These are phyloP conservation scores for Hemitrygon akajei DNA, from an alignment of 2,797 vertebrate genomes.

Conservation along the genomic window DNA sequence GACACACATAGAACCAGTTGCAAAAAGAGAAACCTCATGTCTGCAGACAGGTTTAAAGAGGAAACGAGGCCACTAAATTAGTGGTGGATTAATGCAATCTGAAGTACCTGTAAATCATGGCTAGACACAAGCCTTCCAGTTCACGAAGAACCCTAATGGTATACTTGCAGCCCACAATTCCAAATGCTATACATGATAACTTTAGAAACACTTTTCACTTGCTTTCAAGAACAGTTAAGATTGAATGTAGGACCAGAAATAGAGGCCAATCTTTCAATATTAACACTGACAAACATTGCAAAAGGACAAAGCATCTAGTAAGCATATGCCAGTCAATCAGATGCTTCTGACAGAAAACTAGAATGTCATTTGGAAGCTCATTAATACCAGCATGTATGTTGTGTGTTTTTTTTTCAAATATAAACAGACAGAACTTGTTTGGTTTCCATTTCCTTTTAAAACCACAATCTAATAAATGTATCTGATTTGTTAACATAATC, in stretches of 20 bases:
- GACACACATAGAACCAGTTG: too few relatives aligned
- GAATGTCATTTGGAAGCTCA: background rate
- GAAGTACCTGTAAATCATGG: background rate
- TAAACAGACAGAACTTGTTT: background rate
- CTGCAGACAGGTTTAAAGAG: background rate
- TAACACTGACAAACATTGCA: background rate
- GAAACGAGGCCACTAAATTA: background rate
- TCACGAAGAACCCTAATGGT: background rate
- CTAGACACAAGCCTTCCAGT: background rate
- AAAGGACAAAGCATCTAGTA: background rate
- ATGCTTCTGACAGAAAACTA: background rate
- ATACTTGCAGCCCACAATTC: background rate
- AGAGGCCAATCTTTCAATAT: background rate
- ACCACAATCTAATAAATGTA: too few relatives aligned
- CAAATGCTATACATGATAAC: background rate
- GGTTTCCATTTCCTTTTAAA: too few relatives aligned
- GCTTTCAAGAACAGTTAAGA: background rate
- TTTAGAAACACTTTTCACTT: background rate
- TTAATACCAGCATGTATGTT: background rate
- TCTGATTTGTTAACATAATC: background rate
- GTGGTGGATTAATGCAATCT: background rate
- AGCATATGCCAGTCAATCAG: background rate
- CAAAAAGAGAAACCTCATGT: background rate
- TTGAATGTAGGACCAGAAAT: too few relatives aligned
- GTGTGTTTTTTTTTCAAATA: background rate